Conservation (phyloP, 2,888 invertebrate species). For the Meloe dianella region DNA sequence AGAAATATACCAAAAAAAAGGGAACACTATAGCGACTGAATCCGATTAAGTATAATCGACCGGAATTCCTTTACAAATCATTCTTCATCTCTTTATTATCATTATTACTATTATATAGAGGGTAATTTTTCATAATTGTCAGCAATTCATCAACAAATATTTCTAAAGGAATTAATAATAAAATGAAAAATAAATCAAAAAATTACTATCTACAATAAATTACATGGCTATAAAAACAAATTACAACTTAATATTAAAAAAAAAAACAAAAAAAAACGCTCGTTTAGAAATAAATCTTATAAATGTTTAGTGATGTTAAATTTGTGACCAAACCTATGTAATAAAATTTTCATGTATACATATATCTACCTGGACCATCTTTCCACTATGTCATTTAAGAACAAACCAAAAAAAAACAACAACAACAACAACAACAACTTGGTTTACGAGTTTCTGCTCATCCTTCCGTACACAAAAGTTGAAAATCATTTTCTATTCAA, state of each 20-base stretch:
- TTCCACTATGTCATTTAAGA: slow-evolving; percentile 20
- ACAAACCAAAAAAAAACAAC: neutral
- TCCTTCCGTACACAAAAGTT: slow-evolving; percentile 21
- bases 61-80: slow-evolving; percentile 50
- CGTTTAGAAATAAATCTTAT: slow-evolving; percentile 3
- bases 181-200: slow-evolving; percentile 22
- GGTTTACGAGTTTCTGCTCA: slow-evolving; percentile 25
- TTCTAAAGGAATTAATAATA: slow-evolving; percentile 20
- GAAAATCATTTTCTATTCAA: slow-evolving; percentile 8
- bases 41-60: slow-evolving; percentile 43
- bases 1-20: slow-evolving; percentile 1
- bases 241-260: slow-evolving; percentile 27
- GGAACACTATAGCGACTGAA: slow-evolving; percentile 34
- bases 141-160: slow-evolving; percentile 17
- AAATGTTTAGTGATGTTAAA: slow-evolving; percentile 17
- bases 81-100: slow-evolving; percentile 38
- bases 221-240: slow-evolving; percentile 28
- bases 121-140: slow-evolving; percentile 35
- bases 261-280: slow-evolving; percentile 17
- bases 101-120: slow-evolving; percentile 33
- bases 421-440: no score
- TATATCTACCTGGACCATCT: slow-evolving; percentile 2
- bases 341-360: slow-evolving; percentile 25
- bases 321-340: slow-evolving; percentile 20
- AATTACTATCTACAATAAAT: slow-evolving; percentile 18